Conservation (phyloP, 2,113 vertebrate species). For the Solenodon paradoxus region DNA sequence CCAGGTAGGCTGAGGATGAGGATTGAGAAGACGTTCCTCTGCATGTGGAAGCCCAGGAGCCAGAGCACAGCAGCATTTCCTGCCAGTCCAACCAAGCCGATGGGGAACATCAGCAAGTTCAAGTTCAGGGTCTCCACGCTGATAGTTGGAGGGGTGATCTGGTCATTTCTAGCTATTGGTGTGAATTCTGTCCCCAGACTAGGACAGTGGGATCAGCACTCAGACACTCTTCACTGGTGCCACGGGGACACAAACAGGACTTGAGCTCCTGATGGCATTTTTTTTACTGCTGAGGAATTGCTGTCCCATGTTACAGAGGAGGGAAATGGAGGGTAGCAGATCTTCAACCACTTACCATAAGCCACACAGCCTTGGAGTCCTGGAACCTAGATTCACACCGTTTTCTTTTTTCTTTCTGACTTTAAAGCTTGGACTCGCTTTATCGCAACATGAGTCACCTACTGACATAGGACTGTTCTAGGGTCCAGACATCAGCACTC, state of each 20-base stretch:
- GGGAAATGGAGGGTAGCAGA: neutral
- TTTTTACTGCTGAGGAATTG: neutral
- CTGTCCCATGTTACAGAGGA: neutral
- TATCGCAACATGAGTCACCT: fast-evolving
- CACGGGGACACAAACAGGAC: conserved; percentile 7
- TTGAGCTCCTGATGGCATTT: too few relatives aligned
- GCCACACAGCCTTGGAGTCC: too few relatives aligned
- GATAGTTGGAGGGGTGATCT: fast-evolving
- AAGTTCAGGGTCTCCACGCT: fast-evolving
- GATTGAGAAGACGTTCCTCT: neutral
- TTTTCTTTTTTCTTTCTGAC: neutral
- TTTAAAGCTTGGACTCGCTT: neutral
- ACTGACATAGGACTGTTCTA: neutral
- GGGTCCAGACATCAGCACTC: too few relatives aligned
- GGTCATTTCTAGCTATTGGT: neutral
- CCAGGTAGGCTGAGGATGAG: neutral
- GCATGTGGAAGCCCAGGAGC: neutral
- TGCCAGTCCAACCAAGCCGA: neutral
- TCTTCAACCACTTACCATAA: too few relatives aligned
- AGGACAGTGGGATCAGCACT: neutral
- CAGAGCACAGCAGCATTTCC: neutral
- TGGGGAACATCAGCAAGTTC: fast-evolving
- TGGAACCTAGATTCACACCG: neutral
- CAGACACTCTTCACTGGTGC: neutral
- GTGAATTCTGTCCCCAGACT: neutral